Evolutionary conservation across 2,797 vertebrate species (phyloP).

Genomic region (Phataginus tetradactyla): DNA sequence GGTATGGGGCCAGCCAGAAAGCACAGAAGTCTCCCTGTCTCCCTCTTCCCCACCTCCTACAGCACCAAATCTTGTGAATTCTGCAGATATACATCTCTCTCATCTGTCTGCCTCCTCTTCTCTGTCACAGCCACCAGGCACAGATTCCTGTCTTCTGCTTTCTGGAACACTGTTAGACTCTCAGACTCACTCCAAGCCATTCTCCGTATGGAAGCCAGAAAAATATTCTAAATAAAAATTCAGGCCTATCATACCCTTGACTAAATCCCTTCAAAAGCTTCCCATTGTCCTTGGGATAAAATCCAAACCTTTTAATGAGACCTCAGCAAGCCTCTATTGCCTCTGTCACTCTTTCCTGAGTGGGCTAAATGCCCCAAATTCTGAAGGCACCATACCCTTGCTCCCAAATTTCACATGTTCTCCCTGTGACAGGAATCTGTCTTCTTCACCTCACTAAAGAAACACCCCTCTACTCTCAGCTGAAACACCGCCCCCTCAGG

Average conservation of each 20-base stretch:
- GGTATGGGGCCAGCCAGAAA: not conserved
- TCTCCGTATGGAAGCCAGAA: not conserved
- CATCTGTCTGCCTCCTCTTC: not conserved
- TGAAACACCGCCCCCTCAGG: not conserved
- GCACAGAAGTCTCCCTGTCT: not conserved
- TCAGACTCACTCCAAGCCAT: not conserved
- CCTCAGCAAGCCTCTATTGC: not conserved
- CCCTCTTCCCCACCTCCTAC: not conserved
- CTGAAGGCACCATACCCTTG: not conserved
- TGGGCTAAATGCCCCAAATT: not conserved
- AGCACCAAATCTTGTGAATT: not conserved
- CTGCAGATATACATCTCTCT: not conserved
- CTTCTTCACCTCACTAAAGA: not conserved
- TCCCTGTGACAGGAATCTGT: not conserved
- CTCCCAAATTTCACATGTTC: not conserved
- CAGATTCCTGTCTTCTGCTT: not conserved
- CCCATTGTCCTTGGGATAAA: not conserved
- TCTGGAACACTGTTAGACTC: not conserved
- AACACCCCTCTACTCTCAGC: not conserved
- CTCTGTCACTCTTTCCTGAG: not conserved
- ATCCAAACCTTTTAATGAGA: not conserved
- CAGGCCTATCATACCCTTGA: not conserved
- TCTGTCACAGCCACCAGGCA: not conserved
- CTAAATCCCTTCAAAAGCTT: not conserved
- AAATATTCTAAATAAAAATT: not conserved